phyloP scores from a whole-genome alignment of 2,888 invertebrate genomes.

The Seira sanloemensis region DNA sequence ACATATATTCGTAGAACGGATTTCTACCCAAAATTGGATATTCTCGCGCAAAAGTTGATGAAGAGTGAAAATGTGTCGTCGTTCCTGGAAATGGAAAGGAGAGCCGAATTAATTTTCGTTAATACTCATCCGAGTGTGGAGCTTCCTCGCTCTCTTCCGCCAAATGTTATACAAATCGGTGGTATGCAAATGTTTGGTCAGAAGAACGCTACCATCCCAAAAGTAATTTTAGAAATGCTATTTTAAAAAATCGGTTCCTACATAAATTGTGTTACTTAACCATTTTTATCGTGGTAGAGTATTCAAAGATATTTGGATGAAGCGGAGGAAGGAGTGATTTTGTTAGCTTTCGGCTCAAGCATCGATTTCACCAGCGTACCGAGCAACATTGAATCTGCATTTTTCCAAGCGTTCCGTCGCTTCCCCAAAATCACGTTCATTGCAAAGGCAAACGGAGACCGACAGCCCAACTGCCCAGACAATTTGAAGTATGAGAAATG shows the following conservation, averaged over 20 bases:
- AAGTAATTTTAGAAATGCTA: too few species aligned
- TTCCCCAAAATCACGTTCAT: constrained; percentile 68
- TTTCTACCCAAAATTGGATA: constrained; percentile 52
- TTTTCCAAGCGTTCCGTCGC: constrained; percentile 49
- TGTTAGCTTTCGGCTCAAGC: constrained; percentile 55
- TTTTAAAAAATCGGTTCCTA: too few species aligned
- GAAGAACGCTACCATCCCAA: constrained; percentile 31
- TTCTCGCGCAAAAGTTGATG: constrained; percentile 24
- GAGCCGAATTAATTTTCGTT: constrained; percentile 40
- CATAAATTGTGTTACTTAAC: too few species aligned
- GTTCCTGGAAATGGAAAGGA: constrained; percentile 42
- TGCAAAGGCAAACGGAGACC: constrained; percentile 67
- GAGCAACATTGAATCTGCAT: constrained; percentile 33
- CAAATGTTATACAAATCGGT: constrained; percentile 46
- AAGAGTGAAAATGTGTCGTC: constrained; percentile 20
- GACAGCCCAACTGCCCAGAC: constrained; percentile 62
- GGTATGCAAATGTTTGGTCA: constrained; percentile 61
- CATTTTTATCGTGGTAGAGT: too few species aligned
- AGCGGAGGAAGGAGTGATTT: constrained; percentile 61
- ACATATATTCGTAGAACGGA: constrained; percentile 25
- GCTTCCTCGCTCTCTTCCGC: constrained; percentile 50
- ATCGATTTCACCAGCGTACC: constrained; percentile 57
- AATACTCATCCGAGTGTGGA: constrained; percentile 50
- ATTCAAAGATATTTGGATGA: constrained; percentile 59
- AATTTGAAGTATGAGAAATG: constrained; percentile 72